phyloP scores from a whole-genome alignment of 2,888 invertebrate species.

The Allygus modestus region DNA sequence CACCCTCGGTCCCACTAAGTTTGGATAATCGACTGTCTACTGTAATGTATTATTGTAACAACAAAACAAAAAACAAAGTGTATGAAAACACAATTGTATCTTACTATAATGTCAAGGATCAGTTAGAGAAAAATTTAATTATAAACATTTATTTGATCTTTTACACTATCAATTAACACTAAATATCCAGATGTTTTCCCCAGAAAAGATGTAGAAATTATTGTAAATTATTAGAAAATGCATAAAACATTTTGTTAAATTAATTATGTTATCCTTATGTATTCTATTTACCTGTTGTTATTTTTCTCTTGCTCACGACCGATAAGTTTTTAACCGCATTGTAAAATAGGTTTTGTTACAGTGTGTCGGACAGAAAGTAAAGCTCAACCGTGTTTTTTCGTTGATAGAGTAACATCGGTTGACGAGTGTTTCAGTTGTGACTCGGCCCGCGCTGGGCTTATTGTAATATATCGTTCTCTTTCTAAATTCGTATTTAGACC shows the following conservation, averaged over 20 bases:
- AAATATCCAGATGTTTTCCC: constrained; percentile 33
- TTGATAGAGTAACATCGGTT: constrained; percentile 49
- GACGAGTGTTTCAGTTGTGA: constrained; percentile 47
- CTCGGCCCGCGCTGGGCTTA: constrained; percentile 32
- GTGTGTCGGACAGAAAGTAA: constrained; percentile 20
- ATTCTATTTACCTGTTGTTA: constrained; percentile 57
- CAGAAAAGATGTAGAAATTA: constrained; percentile 25
- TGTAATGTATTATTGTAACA: too few relatives aligned
- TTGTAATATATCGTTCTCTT: constrained; percentile 58
- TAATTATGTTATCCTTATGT: constrained; percentile 57
- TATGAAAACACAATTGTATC: too few relatives aligned
- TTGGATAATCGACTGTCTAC: too few relatives aligned
- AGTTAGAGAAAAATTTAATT: too few relatives aligned
- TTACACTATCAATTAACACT: too few relatives aligned
- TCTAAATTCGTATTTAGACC: constrained; percentile 50
- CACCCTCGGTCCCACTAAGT: too few relatives aligned
- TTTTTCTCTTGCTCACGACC: constrained; percentile 21
- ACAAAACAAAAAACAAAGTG: too few relatives aligned
- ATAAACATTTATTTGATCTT: too few relatives aligned
- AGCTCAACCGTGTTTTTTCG: constrained; percentile 52
- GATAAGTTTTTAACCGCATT: constrained; percentile 23
- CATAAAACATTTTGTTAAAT: constrained; percentile 46
- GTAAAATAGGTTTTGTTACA: constrained; percentile 47
- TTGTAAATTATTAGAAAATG: constrained; percentile 53
- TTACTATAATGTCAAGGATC: too few relatives aligned